Percentiles rank a stretch among this genome's conserved stretches.
Evolutionary conservation across 2,113 vertebrate species (phyloP).

Genomic region (Halcyon senegalensis): DNA sequence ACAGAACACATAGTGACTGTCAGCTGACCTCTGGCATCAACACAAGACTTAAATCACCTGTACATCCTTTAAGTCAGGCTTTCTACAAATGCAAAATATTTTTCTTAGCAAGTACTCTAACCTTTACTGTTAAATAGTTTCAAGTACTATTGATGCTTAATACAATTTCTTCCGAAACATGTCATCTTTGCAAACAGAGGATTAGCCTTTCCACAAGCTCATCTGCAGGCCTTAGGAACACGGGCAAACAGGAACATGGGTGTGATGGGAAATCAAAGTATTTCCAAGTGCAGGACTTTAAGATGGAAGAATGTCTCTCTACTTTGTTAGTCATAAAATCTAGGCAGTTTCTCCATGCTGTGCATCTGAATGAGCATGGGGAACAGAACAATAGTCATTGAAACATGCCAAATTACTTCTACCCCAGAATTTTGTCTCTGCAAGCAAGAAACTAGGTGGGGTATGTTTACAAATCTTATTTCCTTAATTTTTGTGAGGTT

Average conservation of each 20-base stretch:
- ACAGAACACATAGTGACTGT: background rate
- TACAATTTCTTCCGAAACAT: background rate
- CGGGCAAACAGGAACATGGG: background rate
- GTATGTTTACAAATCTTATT: background rate
- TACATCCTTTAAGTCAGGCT: background rate
- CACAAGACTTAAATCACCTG: background rate
- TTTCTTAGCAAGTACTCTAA: background rate
- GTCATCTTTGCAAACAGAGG: background rate
- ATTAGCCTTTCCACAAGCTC: background rate
- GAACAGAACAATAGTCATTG: constrained; percentile 10
- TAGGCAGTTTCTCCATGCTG: background rate
- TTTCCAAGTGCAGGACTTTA: constrained; percentile 1
- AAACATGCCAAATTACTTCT: constrained; percentile 14
- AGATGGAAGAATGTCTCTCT: background rate
- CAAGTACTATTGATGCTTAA: background rate
- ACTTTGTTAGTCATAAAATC: constrained; percentile 7
- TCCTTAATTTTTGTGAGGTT: background rate
- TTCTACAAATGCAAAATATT: background rate
- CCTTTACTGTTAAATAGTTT: background rate
- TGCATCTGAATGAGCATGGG: background rate
- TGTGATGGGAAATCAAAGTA: background rate
- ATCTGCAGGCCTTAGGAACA: background rate
- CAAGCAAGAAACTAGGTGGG: background rate
- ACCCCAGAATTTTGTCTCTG: background rate
- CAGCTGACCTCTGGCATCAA: background rate